phyloP scores from a whole-genome alignment of 2,113 vertebrate genomes.

The Thinocorus orbignyianus region DNA sequence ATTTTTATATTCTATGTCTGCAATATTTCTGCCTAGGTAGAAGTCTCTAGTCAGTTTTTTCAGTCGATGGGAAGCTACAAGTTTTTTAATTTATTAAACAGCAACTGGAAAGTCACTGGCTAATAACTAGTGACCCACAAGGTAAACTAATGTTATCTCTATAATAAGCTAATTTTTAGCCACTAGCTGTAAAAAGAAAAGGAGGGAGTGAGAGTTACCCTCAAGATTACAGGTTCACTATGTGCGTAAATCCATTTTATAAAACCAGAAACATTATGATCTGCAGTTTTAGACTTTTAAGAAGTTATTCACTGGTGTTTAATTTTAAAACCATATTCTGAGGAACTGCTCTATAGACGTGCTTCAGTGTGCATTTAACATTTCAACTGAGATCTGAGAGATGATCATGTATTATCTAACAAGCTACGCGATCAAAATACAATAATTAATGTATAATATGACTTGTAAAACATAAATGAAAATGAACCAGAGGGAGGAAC shows the following conservation, averaged over 20 bases:
- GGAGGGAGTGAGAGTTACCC: fast-evolving
- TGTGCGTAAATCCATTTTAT: background rate
- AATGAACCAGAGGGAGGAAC: conserved; percentile 5
- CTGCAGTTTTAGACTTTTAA: background rate
- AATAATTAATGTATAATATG: conserved; percentile 46
- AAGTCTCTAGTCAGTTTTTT: background rate
- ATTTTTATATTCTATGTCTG: background rate
- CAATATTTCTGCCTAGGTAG: background rate
- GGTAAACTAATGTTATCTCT: background rate
- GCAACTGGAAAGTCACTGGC: background rate
- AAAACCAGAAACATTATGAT: background rate
- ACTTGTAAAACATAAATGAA: conserved; percentile 48
- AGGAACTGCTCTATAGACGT: background rate
- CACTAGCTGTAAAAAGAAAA: background rate
- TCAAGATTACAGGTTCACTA: background rate
- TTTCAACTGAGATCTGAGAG: background rate
- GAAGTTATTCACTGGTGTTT: background rate
- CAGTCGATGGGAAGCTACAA: background rate
- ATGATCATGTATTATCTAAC: conserved; percentile 19
- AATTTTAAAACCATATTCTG: background rate
- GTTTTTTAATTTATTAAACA: background rate
- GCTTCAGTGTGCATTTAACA: background rate
- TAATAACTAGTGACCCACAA: background rate
- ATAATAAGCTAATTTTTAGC: background rate
- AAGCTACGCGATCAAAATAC: conserved; percentile 22